Evolutionary conservation across 2,888 invertebrate species (phyloP), one percentile per base, ranked within the genome.

Genomic region (Sepiola atlantica): DNA sequence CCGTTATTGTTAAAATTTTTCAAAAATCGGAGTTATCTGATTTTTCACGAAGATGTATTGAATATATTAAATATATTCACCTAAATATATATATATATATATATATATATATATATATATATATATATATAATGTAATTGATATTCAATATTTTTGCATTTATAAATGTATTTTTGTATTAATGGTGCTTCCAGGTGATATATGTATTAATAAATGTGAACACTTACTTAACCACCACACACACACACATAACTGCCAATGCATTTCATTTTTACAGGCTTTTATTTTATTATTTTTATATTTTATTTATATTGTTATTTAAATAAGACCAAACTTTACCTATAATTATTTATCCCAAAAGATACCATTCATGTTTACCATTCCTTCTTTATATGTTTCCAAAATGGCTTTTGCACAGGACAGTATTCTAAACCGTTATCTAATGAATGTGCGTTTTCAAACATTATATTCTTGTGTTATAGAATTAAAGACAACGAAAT

Each of bases 101-200:
- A 3, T 77, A 20, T 24, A 24, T n/a, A 77, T 32, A 77, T n/a
- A 77, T n/a, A 77, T 77, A 77, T 45, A 77, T 77, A 3, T 77
- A 20, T 24, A 24, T n/a, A 77, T 32, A 77, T n/a, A 77, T n/a
- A 77, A n/a, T 28, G n/a, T 32, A 77, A n/a, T 77, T 77, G n/a
- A 77, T 77, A 77, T 32, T 77, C n/a, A 77, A 77, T 77, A 77
- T 77, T 32, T 77, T 77, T 77, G n/a, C n/a, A n/a, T 77, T 77
- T 18, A 77, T 77, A 4, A n/a, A 77, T 14, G 14, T 77, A 77
- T 77, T 77, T 77, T 77, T 32, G 77, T 77, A 77, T 77, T 77
- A 77, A 45, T 54, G 92, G 92, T 92, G 54, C 92, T 92, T 92
- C 92, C 92, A 92, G 92, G 92, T 45, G 92, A 92, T 92, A 92